Conservation (phyloP, 2,888 invertebrate species). For the Conus canariensis region DNA sequence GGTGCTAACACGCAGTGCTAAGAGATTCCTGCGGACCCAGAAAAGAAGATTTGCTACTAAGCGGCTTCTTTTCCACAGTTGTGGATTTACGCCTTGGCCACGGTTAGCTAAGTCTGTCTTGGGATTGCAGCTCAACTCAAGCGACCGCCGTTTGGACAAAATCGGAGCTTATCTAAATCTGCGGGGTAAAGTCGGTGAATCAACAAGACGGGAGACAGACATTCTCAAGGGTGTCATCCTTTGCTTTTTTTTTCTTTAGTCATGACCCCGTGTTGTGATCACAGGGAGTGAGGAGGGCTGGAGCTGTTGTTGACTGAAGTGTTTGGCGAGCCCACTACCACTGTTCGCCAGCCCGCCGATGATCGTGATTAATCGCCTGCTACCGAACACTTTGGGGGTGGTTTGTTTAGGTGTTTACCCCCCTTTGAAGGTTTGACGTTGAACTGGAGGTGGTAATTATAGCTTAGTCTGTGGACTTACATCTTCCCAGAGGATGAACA, state of each 20-base stretch:
- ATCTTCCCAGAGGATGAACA: no score
- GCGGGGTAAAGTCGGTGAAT: neutral
- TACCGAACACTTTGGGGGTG: neutral
- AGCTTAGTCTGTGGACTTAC: no score
- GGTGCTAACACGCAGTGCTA: neutral
- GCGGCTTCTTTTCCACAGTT: constrained; percentile 23
- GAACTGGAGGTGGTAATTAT: no score
- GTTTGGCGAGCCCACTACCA: neutral
- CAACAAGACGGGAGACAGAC: constrained; percentile 2
- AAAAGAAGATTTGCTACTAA: constrained; percentile 45
- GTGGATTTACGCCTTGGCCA: constrained; percentile 20
- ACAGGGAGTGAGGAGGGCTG: neutral
- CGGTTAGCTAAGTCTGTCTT: constrained; percentile 22
- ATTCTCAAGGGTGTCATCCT: neutral
- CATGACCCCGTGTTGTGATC: neutral
- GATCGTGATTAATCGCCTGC: neutral
- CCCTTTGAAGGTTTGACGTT: no score
- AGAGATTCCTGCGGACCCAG: constrained; percentile 12
- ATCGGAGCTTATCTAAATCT: constrained; percentile 34
- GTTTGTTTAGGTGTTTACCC: no score
- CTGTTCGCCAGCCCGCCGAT: neutral
- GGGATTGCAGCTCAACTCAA: constrained; percentile 30
- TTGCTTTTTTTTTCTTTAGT: neutral
- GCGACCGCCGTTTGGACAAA: constrained; percentile 1
- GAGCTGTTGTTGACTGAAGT: neutral